Evolutionary conservation across 2,888 invertebrate genomes (phyloP).

Genomic region (Nowickia ferox): DNA sequence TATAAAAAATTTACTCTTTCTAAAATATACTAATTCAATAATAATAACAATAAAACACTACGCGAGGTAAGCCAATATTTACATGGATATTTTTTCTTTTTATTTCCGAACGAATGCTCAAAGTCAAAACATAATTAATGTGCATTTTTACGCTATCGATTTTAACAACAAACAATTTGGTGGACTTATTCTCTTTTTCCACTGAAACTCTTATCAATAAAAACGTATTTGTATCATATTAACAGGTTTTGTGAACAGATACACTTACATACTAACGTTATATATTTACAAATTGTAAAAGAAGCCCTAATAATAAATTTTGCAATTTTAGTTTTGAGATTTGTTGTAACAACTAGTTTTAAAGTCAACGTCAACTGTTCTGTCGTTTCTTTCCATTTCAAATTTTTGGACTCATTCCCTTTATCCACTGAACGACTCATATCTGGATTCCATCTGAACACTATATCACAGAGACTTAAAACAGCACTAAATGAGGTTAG

Average conservation of each 20-base stretch:
- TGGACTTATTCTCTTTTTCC: constrained; percentile 23
- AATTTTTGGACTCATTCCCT: constrained; percentile 13
- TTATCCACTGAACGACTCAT: constrained; percentile 3
- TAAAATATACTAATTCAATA: constrained; percentile 20
- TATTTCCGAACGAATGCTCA: constrained; percentile 13
- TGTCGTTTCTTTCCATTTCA: constrained; percentile 31
- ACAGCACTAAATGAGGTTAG: too few relatives aligned
- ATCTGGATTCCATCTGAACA: too few relatives aligned
- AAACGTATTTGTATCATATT: constrained; percentile 32
- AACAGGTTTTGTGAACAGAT: constrained; percentile 34
- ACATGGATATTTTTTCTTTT: constrained; percentile 28
- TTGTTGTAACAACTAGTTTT: constrained; percentile 48
- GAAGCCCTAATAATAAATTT: constrained; percentile 42
- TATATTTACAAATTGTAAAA: constrained; percentile 38
- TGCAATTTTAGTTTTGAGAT: constrained; percentile 38
- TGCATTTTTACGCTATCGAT: constrained; percentile 29
- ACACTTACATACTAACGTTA: constrained; percentile 18
- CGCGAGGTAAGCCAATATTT: constrained; percentile 24
- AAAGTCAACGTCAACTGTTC: constrained; percentile 42
- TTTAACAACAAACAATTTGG: constrained; percentile 30
- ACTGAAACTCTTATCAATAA: constrained; percentile 36
- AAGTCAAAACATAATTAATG: constrained; percentile 29
- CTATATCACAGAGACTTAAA: too few relatives aligned
- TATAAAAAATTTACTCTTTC: constrained; percentile 14
- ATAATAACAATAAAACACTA: too few relatives aligned